These are phyloP conservation scores for Echinops telfairi DNA, from an alignment of 2,113 vertebrate genomes.

Conservation along the genomic window DNA sequence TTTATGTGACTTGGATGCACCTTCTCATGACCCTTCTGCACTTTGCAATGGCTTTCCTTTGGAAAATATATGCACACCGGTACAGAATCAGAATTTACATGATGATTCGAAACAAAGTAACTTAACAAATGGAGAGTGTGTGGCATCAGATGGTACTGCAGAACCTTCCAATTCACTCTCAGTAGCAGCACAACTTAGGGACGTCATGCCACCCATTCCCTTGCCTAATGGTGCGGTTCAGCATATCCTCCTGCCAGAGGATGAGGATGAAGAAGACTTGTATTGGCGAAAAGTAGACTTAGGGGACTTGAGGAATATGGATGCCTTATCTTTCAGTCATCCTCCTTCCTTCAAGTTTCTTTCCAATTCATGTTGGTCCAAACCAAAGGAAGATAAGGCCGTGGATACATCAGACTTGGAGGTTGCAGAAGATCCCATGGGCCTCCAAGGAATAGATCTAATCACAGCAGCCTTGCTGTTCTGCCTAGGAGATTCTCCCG, in stretches of 20 bases:
- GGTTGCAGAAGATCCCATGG: conserved; percentile 94
- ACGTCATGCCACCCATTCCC: conserved; percentile 85
- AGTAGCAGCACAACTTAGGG: conserved; percentile 85
- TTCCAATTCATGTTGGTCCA: conserved; percentile 87
- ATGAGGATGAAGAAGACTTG: conserved; percentile 86
- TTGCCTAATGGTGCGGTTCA: conserved; percentile 91
- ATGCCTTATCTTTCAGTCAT: conserved; percentile 88
- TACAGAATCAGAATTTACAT: conserved; percentile 83
- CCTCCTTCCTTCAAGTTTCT: conserved; percentile 87
- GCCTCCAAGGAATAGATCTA: conserved; percentile 96
- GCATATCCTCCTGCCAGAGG: conserved; percentile 88
- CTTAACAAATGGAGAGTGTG: conserved; percentile 85
- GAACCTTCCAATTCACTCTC: conserved; percentile 87
- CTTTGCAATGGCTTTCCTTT: conserved; percentile 91
- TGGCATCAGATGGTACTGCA: conserved; percentile 82
- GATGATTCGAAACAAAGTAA: conserved; percentile 82
- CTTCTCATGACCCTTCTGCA: conserved; percentile 79
- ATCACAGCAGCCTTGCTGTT: conserved; percentile 97
- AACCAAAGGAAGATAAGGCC: conserved; percentile 94
- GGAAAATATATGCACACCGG: conserved; percentile 81
- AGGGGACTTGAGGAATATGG: conserved; percentile 88
- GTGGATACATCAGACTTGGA: conserved; percentile 97
- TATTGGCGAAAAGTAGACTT: conserved; percentile 89
- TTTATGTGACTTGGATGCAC: conserved; percentile 85
- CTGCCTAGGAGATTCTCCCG: conserved; percentile 96